These are phyloP conservation scores for Aleiodes leptofemur DNA, from an alignment of 2,888 invertebrate genomes.

Conservation along the genomic window DNA sequence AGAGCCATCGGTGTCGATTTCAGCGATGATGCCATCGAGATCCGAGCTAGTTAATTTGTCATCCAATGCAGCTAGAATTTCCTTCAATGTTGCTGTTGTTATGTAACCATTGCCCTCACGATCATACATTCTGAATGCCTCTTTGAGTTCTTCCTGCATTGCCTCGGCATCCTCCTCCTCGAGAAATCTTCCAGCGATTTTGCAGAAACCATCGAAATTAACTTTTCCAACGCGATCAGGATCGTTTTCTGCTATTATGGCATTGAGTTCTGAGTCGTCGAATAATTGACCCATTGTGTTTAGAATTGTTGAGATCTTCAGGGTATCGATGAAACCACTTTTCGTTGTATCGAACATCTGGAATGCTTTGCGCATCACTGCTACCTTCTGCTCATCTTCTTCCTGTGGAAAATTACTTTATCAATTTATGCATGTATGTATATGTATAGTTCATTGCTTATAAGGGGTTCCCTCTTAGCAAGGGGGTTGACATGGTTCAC, in stretches of 20 bases:
- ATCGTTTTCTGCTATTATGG: constrained; percentile 93
- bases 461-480: too few species aligned
- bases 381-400: constrained; percentile 88
- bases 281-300: constrained; percentile 97
- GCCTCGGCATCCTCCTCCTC: constrained; percentile 98
- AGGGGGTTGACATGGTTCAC: too few species aligned
- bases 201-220: constrained; percentile 95
- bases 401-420: constrained; percentile 60
- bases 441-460: too few species aligned
- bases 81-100: constrained; percentile 92
- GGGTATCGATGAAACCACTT: constrained; percentile 92
- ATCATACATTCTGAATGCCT: constrained; percentile 98
- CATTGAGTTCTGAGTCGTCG: constrained; percentile 92
- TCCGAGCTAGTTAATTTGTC: constrained; percentile 95
- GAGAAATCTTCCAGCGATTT: constrained; percentile 94
- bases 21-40: constrained; percentile 97
- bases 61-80: constrained; percentile 94
- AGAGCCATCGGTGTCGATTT: constrained; percentile 98
- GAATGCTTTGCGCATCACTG: constrained; percentile 96
- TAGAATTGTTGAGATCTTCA: constrained; percentile 93
- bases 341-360: constrained; percentile 98
- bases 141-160: constrained; percentile 96
- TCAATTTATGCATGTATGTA: too few species aligned
- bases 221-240: constrained; percentile 94
- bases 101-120: constrained; percentile 97